Conservation (phyloP, 2,888 invertebrate species). For the Diaperis boleti region DNA sequence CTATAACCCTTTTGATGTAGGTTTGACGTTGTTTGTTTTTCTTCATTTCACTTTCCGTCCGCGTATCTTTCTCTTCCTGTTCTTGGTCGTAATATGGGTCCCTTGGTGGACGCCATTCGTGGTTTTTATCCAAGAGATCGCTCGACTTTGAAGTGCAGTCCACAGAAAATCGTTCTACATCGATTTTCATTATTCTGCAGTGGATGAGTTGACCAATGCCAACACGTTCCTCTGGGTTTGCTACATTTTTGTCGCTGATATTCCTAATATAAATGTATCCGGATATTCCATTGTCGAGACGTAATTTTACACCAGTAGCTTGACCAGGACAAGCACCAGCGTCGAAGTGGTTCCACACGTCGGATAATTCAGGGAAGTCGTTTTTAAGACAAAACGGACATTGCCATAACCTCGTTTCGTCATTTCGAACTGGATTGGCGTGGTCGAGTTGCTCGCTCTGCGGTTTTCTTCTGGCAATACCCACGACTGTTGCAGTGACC, state of each 20-base stretch:
- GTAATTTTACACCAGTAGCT: slow-evolving; percentile 90
- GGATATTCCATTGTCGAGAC: slow-evolving; percentile 88
- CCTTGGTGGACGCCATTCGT: slow-evolving; percentile 89
- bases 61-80: slow-evolving; percentile 82
- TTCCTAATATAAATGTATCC: slow-evolving; percentile 96
- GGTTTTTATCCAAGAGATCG: slow-evolving; percentile 90
- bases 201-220: slow-evolving; percentile 86
- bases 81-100: slow-evolving; percentile 94
- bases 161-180: slow-evolving; percentile 92
- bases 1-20: slow-evolving; percentile 96
- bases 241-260: slow-evolving; percentile 92
- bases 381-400: slow-evolving; percentile 97
- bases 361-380: slow-evolving; percentile 95
- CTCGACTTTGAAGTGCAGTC: slow-evolving; percentile 95
- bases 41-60: slow-evolving; percentile 84
- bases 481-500: slow-evolving; percentile 82
- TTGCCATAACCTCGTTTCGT: slow-evolving; percentile 95
- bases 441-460: slow-evolving; percentile 94
- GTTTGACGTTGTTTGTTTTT: slow-evolving; percentile 86
- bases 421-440: slow-evolving; percentile 95
- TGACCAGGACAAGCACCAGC: slow-evolving; percentile 95
- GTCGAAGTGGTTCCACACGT: slow-evolving; percentile 99
- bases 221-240: slow-evolving; percentile 94
- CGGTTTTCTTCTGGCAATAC: slow-evolving; percentile 89
- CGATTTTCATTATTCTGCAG: slow-evolving; percentile 94